A percentile compares a stretch with the other conserved stretches of the same genome.
phyloP scores from a whole-genome alignment of 1,140 invertebrate genomes.

The Caenorhabditis brenneri region DNA sequence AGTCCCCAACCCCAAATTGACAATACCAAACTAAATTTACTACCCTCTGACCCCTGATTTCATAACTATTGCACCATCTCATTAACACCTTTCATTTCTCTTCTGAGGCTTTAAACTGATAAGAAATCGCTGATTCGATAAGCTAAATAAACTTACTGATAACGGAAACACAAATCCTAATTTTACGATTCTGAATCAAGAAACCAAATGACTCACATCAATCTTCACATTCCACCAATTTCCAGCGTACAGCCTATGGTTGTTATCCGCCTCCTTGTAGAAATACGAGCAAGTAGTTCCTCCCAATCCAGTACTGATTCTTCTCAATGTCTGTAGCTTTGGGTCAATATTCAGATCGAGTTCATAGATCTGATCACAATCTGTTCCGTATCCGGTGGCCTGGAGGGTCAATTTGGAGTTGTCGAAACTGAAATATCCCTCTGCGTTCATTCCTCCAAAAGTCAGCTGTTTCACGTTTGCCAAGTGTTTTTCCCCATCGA shows the following conservation, averaged over 20 bases:
- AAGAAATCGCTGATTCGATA: neutral
- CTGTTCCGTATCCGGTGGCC: constrained; percentile 60
- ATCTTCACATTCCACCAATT: constrained; percentile 60
- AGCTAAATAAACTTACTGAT: constrained; percentile 18
- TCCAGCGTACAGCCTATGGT: constrained; percentile 58
- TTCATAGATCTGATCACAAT: constrained; percentile 64
- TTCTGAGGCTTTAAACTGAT: neutral
- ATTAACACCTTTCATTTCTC: neutral
- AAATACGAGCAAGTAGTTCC: constrained; percentile 61
- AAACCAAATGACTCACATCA: neutral
- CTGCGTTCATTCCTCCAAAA: constrained; percentile 62
- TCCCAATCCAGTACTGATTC: constrained; percentile 61
- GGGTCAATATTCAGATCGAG: constrained; percentile 57
- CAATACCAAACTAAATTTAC: too few species aligned
- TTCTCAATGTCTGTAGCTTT: constrained; percentile 10
- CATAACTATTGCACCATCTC: neutral
- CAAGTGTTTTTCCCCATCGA: constrained; percentile 57
- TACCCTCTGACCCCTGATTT: too few species aligned
- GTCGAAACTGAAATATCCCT: constrained; percentile 64
- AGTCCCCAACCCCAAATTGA: too few species aligned
- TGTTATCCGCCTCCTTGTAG: constrained; percentile 56
- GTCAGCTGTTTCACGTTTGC: constrained; percentile 62
- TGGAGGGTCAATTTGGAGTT: constrained; percentile 60
- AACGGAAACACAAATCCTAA: neutral
- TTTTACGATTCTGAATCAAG: neutral